Percentiles rank a stretch among this genome's conserved stretches.
Conservation (phyloP, 2,113 vertebrate genomes). For the Syrrhaptes paradoxus region DNA sequence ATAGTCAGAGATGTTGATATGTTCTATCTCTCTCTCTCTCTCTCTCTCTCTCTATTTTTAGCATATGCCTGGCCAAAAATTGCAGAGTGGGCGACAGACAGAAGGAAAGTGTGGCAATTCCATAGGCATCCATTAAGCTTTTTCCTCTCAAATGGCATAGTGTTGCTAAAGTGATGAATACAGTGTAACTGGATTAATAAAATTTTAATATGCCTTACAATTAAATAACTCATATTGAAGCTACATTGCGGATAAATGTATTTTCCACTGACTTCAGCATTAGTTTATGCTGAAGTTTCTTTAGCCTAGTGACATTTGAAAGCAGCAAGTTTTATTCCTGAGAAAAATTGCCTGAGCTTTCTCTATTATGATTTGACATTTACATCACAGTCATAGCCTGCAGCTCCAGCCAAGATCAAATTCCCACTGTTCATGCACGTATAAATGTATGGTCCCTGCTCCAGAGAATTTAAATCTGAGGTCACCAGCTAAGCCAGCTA, state of each 20-base stretch:
- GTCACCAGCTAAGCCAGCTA: constrained; percentile 38
- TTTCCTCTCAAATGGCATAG: not conserved
- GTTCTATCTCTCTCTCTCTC: too few relatives aligned
- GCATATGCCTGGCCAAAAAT: not conserved
- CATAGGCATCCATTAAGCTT: not conserved
- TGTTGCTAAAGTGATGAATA: not conserved
- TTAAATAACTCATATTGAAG: constrained; percentile 1
- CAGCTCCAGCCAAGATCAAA: constrained; percentile 59
- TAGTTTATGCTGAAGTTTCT: constrained; percentile 31
- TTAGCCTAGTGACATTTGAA: constrained; percentile 59
- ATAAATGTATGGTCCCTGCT: constrained; percentile 30
- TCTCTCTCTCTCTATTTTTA: not conserved
- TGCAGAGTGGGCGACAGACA: not conserved
- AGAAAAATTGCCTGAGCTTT: constrained; percentile 49
- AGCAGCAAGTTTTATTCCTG: constrained; percentile 54
- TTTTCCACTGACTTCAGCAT: constrained; percentile 13
- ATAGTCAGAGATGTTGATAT: not conserved
- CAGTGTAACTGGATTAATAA: not conserved
- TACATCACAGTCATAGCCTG: constrained; percentile 44
- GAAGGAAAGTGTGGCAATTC: not conserved
- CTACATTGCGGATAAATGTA: not conserved
- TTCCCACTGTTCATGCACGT: constrained; percentile 8
- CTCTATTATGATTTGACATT: constrained; percentile 64
- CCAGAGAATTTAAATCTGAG: constrained; percentile 43
- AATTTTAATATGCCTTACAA: constrained; percentile 12